A percentile compares a stretch with the other conserved stretches of the same genome.
phyloP scores from a whole-genome alignment of 2,113 vertebrate genomes.

The Rallus limicola region DNA sequence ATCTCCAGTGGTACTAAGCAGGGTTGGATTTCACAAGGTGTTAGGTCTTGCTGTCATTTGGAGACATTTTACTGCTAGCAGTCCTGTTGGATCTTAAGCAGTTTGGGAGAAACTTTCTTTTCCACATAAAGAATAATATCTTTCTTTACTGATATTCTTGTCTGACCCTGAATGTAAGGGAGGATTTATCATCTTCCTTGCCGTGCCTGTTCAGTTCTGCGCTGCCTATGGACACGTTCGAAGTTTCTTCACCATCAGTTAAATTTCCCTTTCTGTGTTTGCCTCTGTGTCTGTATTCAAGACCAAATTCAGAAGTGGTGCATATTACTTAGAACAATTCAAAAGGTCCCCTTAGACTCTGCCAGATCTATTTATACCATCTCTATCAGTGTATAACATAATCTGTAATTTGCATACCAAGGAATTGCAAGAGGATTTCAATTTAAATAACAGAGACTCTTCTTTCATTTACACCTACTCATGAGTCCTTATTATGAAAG shows the following conservation, averaged over 20 bases:
- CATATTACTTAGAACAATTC: not conserved
- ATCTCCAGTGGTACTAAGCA: not conserved
- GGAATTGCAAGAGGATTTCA: slow-evolving; percentile 23
- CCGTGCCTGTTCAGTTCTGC: not conserved
- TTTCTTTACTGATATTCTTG: not conserved
- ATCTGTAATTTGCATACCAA: slow-evolving; percentile 50
- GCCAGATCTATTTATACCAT: slow-evolving; percentile 40
- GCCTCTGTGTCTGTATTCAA: not conserved
- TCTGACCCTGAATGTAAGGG: not conserved
- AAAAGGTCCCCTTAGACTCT: slow-evolving; percentile 11
- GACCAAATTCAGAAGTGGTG: not conserved
- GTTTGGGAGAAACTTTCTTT: slow-evolving; percentile 16
- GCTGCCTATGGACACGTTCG: not conserved
- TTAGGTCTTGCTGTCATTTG: not conserved
- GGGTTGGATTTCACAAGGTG: not conserved
- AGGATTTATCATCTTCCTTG: not conserved
- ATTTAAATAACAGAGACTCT: slow-evolving; percentile 45
- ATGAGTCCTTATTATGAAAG: slow-evolving; percentile 44
- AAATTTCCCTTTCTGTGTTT: not conserved
- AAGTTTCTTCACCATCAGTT: not conserved
- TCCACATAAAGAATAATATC: not conserved
- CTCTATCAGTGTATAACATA: not conserved
- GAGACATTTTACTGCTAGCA: not conserved
- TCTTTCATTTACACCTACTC: slow-evolving; percentile 58
- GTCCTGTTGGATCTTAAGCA: not conserved